phyloP scores from a whole-genome alignment of 2,888 invertebrate genomes.

The Neoascia interrupta region DNA sequence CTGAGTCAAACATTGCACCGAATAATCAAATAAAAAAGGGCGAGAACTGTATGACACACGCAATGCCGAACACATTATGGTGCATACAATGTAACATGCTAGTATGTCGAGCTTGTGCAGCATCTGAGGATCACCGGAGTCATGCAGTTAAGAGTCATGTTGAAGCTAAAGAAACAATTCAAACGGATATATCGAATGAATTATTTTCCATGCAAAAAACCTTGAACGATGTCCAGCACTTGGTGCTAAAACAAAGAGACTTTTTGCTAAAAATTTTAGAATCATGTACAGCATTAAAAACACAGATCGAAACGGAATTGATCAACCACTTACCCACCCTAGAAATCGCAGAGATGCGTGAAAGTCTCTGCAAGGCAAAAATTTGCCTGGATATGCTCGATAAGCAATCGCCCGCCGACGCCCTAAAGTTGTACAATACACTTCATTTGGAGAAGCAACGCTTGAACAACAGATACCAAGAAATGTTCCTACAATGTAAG shows the following conservation, averaged over 20 bases:
- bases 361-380: constrained; percentile 83
- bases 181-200: constrained; percentile 84
- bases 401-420: constrained; percentile 81
- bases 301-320: constrained; percentile 87
- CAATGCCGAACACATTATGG: constrained; percentile 87
- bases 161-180: constrained; percentile 85
- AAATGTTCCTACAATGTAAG: constrained; percentile 86
- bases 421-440: constrained; percentile 83
- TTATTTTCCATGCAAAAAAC: constrained; percentile 85
- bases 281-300: constrained; percentile 87
- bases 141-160: constrained; percentile 85
- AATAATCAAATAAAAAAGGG: constrained; percentile 70
- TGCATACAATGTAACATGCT: constrained; percentile 84
- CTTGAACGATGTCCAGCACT: constrained; percentile 85
- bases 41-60: constrained; percentile 86
- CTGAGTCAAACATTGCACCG: constrained; percentile 53
- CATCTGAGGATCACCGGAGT: constrained; percentile 83
- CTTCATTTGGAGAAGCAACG: constrained; percentile 85
- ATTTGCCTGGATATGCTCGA: constrained; percentile 83
- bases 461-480: constrained; percentile 85
- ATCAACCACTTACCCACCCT: constrained; percentile 85
- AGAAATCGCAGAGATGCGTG: constrained; percentile 85
- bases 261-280: constrained; percentile 87
- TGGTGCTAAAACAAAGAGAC: constrained; percentile 86
- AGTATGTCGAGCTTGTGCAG: constrained; percentile 85